Evolutionary conservation across 2,888 invertebrate genomes (phyloP).

Genomic region (Aelia acuminata): DNA sequence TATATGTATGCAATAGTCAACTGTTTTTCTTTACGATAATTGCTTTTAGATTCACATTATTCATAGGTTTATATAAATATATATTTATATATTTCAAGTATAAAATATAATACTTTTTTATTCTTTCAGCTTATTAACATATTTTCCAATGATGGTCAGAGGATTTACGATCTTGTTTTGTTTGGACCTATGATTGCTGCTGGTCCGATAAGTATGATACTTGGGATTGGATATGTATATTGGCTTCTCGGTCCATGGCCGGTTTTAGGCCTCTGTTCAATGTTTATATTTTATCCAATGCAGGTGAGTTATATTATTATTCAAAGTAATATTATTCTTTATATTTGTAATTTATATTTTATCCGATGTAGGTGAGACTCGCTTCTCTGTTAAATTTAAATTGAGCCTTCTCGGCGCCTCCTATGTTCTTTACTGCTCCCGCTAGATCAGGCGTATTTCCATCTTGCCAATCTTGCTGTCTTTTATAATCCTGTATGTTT

Average conservation of each 20-base stretch:
- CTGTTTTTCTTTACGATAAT: too few relatives aligned
- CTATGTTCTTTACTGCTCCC: too few relatives aligned
- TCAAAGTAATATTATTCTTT: too few relatives aligned
- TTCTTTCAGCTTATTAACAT: conserved; percentile 73
- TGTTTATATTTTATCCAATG: conserved; percentile 72
- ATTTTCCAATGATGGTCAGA: conserved; percentile 73
- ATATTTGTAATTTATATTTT: too few relatives aligned
- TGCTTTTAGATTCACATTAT: not conserved
- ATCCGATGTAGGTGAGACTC: too few relatives aligned
- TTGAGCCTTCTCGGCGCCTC: too few relatives aligned
- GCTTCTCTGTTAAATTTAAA: too few relatives aligned
- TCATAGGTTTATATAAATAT: not conserved
- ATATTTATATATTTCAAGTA: conserved; percentile 5
- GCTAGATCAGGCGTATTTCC: too few relatives aligned
- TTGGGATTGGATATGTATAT: conserved; percentile 71
- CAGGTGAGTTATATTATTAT: conserved; percentile 70
- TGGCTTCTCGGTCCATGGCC: conserved; percentile 73
- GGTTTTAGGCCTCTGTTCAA: conserved; percentile 72
- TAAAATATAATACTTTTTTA: not conserved
- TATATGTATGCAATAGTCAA: too few relatives aligned
- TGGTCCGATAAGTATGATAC: conserved; percentile 72
- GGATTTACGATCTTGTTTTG: conserved; percentile 72
- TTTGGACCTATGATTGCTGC: conserved; percentile 72
- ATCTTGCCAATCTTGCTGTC: too few relatives aligned
- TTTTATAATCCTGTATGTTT: too few relatives aligned